A percentile compares a stretch with the other conserved stretches of the same genome.
phyloP scores from a whole-genome alignment of 1,140 invertebrate genomes.

The Zaprionus africanus region DNA sequence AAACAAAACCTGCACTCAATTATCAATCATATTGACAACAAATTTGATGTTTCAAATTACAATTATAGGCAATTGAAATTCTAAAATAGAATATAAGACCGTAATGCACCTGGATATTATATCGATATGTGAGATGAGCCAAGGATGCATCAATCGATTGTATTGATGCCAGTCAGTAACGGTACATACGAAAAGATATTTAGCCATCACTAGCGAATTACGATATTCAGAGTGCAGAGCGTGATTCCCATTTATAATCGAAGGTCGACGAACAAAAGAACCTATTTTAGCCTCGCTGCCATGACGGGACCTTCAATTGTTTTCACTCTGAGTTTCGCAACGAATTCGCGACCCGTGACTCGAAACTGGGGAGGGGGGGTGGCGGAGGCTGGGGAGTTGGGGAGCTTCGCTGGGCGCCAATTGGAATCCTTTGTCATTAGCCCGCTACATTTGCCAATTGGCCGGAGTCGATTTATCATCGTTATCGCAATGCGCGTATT shows the following conservation, averaged over 20 bases:
- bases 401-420: not conserved
- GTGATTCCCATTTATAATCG: not conserved
- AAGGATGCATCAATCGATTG: no score
- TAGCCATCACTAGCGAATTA: no score
- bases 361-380: not conserved
- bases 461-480: constrained; percentile 62
- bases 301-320: not conserved
- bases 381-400: not conserved
- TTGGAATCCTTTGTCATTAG: constrained; percentile 45
- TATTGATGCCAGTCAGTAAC: no score
- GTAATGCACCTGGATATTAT: no score
- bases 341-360: not conserved
- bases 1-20: no score
- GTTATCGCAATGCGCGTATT: constrained; percentile 50
- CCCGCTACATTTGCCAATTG: constrained; percentile 38
- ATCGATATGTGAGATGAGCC: no score
- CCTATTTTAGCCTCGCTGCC: not conserved
- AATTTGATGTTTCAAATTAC: no score
- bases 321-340: not conserved
- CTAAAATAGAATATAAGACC: no score
- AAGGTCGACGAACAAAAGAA: not conserved
- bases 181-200: no score
- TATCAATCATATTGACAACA: no score
- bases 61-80: no score
- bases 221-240: not conserved